A percentile compares a stretch with the other conserved stretches of the same genome.
Evolutionary conservation across 2,888 invertebrate genomes (phyloP).

Genomic region (Hyposoter didymator): DNA sequence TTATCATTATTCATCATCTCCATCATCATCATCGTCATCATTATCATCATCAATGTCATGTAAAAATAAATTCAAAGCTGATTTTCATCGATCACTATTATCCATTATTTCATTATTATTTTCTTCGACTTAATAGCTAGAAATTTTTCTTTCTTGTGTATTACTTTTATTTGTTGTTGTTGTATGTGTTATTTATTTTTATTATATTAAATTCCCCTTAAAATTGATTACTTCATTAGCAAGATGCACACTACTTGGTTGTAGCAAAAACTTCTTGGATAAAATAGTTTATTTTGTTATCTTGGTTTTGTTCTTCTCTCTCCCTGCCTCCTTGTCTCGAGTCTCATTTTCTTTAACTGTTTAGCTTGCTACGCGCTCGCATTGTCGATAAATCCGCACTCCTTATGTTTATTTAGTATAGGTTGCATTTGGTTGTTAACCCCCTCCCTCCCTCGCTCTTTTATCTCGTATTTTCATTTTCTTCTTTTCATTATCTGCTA

Average conservation of each 20-base stretch:
- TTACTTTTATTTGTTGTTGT: constrained; percentile 58
- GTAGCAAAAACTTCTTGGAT: constrained; percentile 83
- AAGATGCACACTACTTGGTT: constrained; percentile 81
- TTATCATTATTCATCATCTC: constrained; percentile 35
- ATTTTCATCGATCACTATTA: constrained; percentile 77
- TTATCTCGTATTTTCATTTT: constrained; percentile 3
- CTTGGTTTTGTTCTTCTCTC: constrained; percentile 73
- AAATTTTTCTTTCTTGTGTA: constrained; percentile 72
- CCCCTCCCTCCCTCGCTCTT: neutral
- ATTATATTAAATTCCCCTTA: constrained; percentile 74
- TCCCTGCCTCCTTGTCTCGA: constrained; percentile 1
- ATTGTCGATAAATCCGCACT: constrained; percentile 67
- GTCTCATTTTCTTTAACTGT: neutral
- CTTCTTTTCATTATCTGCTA: constrained; percentile 57
- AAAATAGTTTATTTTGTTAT: constrained; percentile 81
- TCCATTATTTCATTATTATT: constrained; percentile 74
- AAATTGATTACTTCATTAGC: constrained; percentile 74
- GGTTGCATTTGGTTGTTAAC: constrained; percentile 60
- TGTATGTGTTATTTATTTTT: constrained; percentile 47
- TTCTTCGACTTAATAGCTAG: constrained; percentile 78
- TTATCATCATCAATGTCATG: constrained; percentile 76
- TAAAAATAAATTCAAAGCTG: constrained; percentile 84
- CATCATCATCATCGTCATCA: constrained; percentile 70
- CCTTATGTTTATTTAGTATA: constrained; percentile 69
- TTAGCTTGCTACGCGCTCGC: constrained; percentile 33